Percentiles rank a stretch among this genome's conserved stretches.
Evolutionary conservation across 2,113 vertebrate species (phyloP).

Genomic region (Cavia porcellus): DNA sequence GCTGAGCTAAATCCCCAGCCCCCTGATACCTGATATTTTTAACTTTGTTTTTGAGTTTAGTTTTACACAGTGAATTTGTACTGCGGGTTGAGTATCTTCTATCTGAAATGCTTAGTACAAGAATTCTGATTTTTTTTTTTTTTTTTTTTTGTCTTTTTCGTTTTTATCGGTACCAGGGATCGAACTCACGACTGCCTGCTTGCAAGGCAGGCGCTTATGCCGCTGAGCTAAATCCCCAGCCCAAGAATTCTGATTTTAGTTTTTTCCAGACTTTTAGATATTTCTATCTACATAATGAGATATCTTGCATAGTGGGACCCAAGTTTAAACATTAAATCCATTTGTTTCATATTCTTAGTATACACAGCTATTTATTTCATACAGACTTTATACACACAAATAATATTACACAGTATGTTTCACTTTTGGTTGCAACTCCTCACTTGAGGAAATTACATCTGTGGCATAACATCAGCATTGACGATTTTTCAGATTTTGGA

Average conservation of each 20-base stretch:
- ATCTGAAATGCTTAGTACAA: not conserved
- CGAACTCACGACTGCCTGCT: too few relatives aligned
- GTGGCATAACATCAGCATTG: not conserved
- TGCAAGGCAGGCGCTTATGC: too few relatives aligned
- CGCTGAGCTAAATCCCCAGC: too few relatives aligned
- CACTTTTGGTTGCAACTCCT: not conserved
- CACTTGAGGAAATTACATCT: not conserved
- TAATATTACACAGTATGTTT: not conserved
- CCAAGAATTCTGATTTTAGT: not conserved
- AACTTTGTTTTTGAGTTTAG: too few relatives aligned
- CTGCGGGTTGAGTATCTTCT: not conserved
- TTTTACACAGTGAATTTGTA: not conserved
- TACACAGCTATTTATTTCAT: too few relatives aligned
- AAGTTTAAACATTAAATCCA: not conserved
- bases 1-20: too few relatives aligned
- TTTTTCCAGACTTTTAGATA: not conserved
- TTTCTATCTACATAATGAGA: not conserved
- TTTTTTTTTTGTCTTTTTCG: not conserved
- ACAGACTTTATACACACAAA: not conserved
- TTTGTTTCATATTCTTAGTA: not conserved
- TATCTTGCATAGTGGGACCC: not conserved
- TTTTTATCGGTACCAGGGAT: too few relatives aligned
- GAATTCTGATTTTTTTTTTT: not conserved
- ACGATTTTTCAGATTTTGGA: not conserved
- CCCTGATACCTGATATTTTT: not conserved